Base-by-base conservation (phyloP, 2,888 invertebrate genomes). In the Taenaris catops region DNA sequence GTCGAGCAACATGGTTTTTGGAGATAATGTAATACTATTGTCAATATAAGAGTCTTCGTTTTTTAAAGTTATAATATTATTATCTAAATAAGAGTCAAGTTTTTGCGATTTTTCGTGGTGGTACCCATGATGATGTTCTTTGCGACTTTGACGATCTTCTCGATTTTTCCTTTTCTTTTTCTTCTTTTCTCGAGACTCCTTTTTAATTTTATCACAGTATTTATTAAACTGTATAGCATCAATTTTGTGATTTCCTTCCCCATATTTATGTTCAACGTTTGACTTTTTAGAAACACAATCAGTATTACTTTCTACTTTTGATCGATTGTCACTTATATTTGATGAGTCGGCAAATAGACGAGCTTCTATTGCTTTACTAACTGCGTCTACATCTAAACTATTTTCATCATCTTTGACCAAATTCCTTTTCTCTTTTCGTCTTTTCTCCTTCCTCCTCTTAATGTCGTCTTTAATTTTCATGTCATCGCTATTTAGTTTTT, bases 81-180 rank as follows among this genome's bases (percentile, higher is more conserved):
- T 39, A 33, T 51, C 71, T 17, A 41, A 28, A n/a, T 59, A 46
- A 38, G 44, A 40, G 21, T 67, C 66, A 10, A 68, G 38, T 58
- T 66, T 79, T 17, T 67, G 66, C 11, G 49, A 34, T 53, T 89
- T 89, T 27, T 89, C 89, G 46, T 89, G 89, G 46, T 89, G 89
- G 44, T 90, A 90, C 59, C 91, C 91, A 59, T 93, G 91, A 53
- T 91, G 90, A 55, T 91, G 90, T 43, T 91, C 89, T 58, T 89
- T 90, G 18, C 92, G 90, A 55, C 88, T 90, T 47, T 91, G 90
- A 46, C 91, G 89, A 42, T 94, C 94, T 54, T 95, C 95, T 63
- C 92, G 94, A 33, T 91, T 94, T 60, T 92, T 93, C 67, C 95
- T 95, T 53, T 94, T 91, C 67, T 95, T 95, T 75, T 95, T 95